Percentiles rank a stretch among this genome's conserved stretches.
phyloP scores from a whole-genome alignment of 2,113 vertebrate genomes.

The Platycercus adscitus region DNA sequence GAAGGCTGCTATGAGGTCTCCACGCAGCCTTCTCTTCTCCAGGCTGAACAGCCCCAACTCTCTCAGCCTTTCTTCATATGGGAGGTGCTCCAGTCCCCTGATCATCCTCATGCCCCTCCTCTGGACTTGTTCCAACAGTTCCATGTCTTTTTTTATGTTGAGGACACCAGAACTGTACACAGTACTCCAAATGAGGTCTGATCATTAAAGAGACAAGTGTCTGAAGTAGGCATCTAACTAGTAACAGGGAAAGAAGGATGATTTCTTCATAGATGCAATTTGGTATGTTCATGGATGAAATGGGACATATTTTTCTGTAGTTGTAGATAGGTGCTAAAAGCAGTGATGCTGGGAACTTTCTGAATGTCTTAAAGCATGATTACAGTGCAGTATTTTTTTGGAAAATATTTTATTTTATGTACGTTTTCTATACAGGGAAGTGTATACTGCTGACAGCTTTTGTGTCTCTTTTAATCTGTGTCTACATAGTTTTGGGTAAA shows the following conservation, averaged over 20 bases:
- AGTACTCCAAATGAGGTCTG: neutral
- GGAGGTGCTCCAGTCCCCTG: too few species aligned
- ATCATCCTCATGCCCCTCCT: too few species aligned
- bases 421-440: neutral
- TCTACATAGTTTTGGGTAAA: neutral
- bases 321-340: neutral
- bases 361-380: neutral
- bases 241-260: neutral
- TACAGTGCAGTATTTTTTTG: neutral
- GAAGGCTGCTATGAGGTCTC: too few species aligned
- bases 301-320: neutral
- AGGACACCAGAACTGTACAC: too few species aligned
- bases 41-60: too few species aligned
- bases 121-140: too few species aligned
- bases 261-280: neutral
- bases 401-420: neutral
- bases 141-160: too few species aligned
- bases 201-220: neutral
- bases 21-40: too few species aligned
- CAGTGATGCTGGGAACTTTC: neutral
- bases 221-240: neutral
- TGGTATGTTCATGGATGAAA: neutral
- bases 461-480: neutral
- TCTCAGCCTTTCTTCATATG: too few species aligned
- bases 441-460: neutral